Evolutionary conservation across 2,797 vertebrate genomes (phyloP).

Genomic region (Gallinago solitaria): DNA sequence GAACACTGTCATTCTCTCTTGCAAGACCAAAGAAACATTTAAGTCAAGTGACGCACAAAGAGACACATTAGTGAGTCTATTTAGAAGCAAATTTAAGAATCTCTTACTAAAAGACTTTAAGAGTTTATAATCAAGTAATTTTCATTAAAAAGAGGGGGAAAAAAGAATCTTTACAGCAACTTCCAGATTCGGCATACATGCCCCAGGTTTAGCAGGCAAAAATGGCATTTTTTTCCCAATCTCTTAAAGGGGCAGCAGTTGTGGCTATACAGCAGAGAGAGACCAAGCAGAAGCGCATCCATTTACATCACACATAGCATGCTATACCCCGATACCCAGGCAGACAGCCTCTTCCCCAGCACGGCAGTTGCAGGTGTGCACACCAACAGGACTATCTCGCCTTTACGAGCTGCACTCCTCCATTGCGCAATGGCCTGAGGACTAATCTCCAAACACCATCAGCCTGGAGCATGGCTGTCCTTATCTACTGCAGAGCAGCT

Average conservation of each 20-base stretch:
- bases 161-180: not conserved
- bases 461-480: not conserved
- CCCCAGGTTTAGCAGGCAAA: not conserved
- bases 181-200: rapidly evolving
- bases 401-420: not conserved
- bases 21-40: not conserved
- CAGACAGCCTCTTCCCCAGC: not conserved
- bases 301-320: rapidly evolving
- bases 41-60: not conserved
- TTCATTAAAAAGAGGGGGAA: not conserved
- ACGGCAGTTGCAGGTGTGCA: rapidly evolving
- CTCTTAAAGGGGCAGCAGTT: not conserved
- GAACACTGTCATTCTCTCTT: not conserved
- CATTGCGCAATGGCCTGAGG: not conserved
- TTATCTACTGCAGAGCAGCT: constrained; percentile 53
- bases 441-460: not conserved
- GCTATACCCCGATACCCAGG: not conserved
- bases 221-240: not conserved
- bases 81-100: not conserved
- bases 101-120: not conserved
- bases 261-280: not conserved
- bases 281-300: not conserved
- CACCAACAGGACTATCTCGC: not conserved
- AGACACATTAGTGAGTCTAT: not conserved
- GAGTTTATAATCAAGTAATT: not conserved